Conservation (phyloP, 1,140 invertebrate species). For the Hylyphantes graminicola region DNA sequence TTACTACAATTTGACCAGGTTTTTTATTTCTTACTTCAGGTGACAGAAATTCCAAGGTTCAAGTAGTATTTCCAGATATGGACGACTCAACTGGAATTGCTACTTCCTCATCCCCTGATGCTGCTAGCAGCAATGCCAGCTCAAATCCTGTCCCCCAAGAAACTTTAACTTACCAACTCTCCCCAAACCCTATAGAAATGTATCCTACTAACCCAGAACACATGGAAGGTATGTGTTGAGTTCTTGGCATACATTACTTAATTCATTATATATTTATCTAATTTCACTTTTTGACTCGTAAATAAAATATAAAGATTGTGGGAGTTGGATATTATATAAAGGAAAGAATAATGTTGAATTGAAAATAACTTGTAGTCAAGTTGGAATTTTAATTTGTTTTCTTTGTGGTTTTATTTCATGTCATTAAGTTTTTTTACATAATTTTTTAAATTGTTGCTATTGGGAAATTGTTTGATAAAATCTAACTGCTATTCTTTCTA, state of each 20-base stretch:
- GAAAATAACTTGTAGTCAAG: too few species aligned
- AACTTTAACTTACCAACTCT: slow-evolving; percentile 13
- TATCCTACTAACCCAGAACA: slow-evolving; percentile 23
- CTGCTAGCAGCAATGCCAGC: slow-evolving; percentile 37
- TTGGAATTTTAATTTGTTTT: too few species aligned
- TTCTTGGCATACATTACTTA: background rate
- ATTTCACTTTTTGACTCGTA: background rate
- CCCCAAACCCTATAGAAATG: slow-evolving; percentile 5
- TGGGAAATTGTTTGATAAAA: too few species aligned
- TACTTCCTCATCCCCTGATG: slow-evolving; percentile 30
- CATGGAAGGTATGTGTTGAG: slow-evolving; percentile 25
- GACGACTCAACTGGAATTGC: slow-evolving; percentile 22
- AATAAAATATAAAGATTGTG: too few species aligned
- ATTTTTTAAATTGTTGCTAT: too few species aligned
- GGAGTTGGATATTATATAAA: too few species aligned
- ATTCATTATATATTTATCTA: background rate
- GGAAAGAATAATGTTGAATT: too few species aligned
- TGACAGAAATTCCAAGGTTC: slow-evolving; percentile 28
- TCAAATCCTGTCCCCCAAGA: slow-evolving; percentile 27
- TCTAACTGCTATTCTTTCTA: too few species aligned
- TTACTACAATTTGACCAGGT: background rate
- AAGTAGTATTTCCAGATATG: slow-evolving; percentile 42
- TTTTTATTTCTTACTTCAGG: slow-evolving; percentile 18
- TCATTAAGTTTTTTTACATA: too few species aligned
- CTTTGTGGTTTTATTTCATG: too few species aligned